Evolutionary conservation across 2,797 vertebrate genomes (phyloP).

Genomic region (Microctenopoma lineatum): DNA sequence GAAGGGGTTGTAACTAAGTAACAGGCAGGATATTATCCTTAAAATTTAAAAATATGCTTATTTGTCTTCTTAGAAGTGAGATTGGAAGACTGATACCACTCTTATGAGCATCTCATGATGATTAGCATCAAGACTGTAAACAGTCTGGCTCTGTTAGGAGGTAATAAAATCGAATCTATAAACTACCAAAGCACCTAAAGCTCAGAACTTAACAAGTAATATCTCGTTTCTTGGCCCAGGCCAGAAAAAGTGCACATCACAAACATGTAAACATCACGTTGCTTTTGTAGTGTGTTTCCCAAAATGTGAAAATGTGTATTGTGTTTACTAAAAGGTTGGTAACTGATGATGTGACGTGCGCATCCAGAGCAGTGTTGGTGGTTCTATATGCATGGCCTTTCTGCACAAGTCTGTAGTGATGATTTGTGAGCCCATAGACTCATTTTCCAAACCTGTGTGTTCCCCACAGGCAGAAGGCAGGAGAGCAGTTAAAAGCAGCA

Average conservation of each 20-base stretch:
- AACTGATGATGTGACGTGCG: not conserved
- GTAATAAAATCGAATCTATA: not conserved
- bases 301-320: not conserved
- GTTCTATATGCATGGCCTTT: not conserved
- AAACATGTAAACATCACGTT: too few relatives aligned
- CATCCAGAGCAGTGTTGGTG: not conserved
- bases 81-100: not conserved
- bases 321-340: not conserved
- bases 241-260: not conserved
- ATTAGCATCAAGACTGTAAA: not conserved
- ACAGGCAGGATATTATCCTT: not conserved
- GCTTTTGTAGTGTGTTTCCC: not conserved
- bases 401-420: not conserved
- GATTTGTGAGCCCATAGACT: not conserved
- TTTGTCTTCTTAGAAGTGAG: not conserved
- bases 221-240: not conserved
- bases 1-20: not conserved
- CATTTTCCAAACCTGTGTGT: constrained; percentile 8
- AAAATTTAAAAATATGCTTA: not conserved
- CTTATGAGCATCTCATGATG: not conserved
- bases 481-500: constrained; percentile 18
- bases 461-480: constrained; percentile 10
- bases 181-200: not conserved
- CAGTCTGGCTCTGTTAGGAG: not conserved
- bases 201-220: not conserved